Conservation (phyloP, 2,888 invertebrate genomes). For the Limnephilus auricula region DNA sequence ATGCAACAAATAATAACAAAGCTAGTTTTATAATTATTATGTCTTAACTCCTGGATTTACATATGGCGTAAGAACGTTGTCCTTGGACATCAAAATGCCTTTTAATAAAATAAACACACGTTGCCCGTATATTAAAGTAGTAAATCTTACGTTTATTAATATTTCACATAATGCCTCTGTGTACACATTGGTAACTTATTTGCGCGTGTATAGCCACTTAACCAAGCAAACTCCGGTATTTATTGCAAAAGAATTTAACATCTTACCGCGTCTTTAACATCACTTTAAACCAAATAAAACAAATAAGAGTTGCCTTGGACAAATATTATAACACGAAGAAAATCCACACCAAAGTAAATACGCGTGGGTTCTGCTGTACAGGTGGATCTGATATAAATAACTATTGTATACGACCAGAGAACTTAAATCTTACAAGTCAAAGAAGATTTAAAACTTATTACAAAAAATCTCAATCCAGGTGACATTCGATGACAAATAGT, state of each 20-base stretch:
- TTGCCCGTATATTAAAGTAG: not conserved
- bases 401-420: not conserved
- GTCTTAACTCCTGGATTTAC: not conserved
- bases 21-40: not conserved
- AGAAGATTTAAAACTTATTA: not conserved
- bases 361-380: not conserved
- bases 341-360: not conserved
- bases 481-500: not conserved
- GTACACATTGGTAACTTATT: conserved; percentile 3
- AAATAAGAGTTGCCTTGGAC: not conserved
- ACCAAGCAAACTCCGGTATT: not conserved
- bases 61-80: not conserved
- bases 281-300: not conserved
- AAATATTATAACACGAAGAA: not conserved
- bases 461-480: not conserved
- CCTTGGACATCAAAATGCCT: not conserved
- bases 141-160: not conserved
- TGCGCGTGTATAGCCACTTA: not conserved
- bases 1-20: not conserved
- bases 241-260: not conserved
- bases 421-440: not conserved
- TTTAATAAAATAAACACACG: not conserved
- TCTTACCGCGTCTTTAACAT: not conserved
- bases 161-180: not conserved
- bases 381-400: not conserved